A percentile compares a stretch with the other conserved stretches of the same genome.
These are phyloP conservation scores for Epinotia bilunana DNA, from an alignment of 2,888 invertebrate species.

Conservation along the genomic window DNA sequence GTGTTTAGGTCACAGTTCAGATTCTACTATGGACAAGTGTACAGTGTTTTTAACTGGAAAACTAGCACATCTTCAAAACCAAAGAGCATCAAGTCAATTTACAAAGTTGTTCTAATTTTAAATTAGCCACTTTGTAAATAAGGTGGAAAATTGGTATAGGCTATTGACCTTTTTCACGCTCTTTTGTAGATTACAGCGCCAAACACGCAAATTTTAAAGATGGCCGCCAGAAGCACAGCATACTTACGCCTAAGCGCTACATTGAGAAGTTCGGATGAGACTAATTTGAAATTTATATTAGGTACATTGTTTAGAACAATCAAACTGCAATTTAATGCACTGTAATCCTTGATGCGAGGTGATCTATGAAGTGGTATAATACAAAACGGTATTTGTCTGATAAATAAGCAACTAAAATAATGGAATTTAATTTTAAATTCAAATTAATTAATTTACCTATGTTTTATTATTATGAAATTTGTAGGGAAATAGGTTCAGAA, in stretches of 20 bases:
- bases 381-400: not conserved
- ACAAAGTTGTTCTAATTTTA: too few species aligned
- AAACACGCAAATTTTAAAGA: conserved; percentile 46
- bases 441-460: too few species aligned
- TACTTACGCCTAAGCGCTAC: conserved; percentile 59
- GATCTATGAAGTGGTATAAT: conserved; percentile 48
- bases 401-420: too few species aligned
- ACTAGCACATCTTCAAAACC: not conserved
- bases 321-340: conserved; percentile 60
- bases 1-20: not conserved
- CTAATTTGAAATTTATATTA: conserved; percentile 68
- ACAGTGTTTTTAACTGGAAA: conserved; percentile 5
- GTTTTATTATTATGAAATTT: too few species aligned
- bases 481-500: too few species aligned
- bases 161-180: not conserved
- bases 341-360: conserved; percentile 47
- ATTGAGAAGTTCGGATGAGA: conserved; percentile 67
- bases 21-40: not conserved
- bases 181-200: conserved; percentile 21
- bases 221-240: conserved; percentile 57
- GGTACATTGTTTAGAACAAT: conserved; percentile 66
- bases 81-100: not conserved
- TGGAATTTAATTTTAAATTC: too few species aligned
- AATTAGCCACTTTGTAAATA: not conserved
- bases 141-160: not conserved